Base-by-base conservation (phyloP, 2,888 invertebrate genomes). In the Epinotia bilunana region DNA sequence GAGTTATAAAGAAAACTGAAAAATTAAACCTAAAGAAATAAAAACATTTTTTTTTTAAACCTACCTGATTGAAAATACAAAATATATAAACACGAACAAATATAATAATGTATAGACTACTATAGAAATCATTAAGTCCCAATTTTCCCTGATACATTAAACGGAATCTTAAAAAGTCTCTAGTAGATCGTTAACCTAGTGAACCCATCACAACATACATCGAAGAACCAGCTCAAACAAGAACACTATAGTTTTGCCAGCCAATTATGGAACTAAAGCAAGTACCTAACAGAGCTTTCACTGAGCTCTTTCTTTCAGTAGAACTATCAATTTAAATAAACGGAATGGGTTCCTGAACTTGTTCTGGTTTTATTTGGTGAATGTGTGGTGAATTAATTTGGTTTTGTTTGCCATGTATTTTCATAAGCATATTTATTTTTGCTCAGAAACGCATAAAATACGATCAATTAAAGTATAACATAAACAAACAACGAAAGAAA, bases 401-500 rank as follows among this genome's bases (percentile, higher is more conserved):
- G 39, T 39, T 39, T 39, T 39, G 39, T 39, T 39, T 39, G 39
- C 39, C 9, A 39, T 39, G 9, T 33, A 33, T 33, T 33, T 33
- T 9, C 39, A 39, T 39, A 39, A 39, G 9, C 39, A 39, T 39
- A 9, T 39, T 39, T 39, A 39, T 9, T 6, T 28, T 2, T 28
- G 23, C 23, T 28, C 23, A 28, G 23, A 23, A 23, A 28, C 23
- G 33, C 7, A 33, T 33, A 33, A 33, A 6, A 28, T 18, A 46
- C 46, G 46, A 20, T 46, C 20, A 33, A 33, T 33, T 5, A 33
- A 6, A 11, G 12, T 43, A 18, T 67, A 55, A n/a, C 33, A 18
- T n/a, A 23, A n/a, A 67, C 67, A 20, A 57, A 64, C 49, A 68
- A 43, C 16, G 16, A 39, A 62, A 18, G n/a, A 72, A 67, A 68